A percentile compares a stretch with the other conserved stretches of the same genome.
phyloP scores from a whole-genome alignment of 1,140 invertebrate species.

The Oppia nitens region DNA sequence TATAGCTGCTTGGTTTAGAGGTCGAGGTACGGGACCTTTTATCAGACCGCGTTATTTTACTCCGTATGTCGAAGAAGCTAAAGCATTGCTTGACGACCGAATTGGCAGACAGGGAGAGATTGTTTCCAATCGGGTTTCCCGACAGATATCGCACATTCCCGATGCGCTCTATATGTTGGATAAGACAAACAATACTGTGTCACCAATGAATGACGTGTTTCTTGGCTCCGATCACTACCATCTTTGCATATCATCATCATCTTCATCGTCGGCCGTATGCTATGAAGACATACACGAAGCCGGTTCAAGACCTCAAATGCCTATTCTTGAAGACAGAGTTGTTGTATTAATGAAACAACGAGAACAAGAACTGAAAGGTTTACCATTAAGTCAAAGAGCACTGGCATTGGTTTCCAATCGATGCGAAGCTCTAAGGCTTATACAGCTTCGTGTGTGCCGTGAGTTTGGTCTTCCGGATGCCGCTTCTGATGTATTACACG shows the following conservation, averaged over 20 bases:
- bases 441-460: conserved; percentile 69
- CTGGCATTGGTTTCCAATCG: conserved; percentile 53
- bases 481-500: conserved; percentile 62
- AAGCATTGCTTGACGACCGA: conserved; percentile 65
- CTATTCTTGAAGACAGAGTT: conserved; percentile 12
- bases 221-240: conserved; percentile 8
- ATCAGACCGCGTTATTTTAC: conserved; percentile 71
- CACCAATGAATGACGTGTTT: conserved; percentile 1
- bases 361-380: conserved; percentile 60
- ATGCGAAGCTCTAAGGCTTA: conserved; percentile 53
- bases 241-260: conserved; percentile 11
- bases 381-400: conserved; percentile 58
- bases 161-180: conserved; percentile 86
- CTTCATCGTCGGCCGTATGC: conserved; percentile 3
- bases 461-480: conserved; percentile 85
- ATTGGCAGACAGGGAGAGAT: conserved; percentile 45
- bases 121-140: conserved; percentile 34
- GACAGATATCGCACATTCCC: conserved; percentile 45
- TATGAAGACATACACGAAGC: conserved; percentile 1
- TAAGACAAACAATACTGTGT: conserved; percentile 26
- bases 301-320: conserved; percentile 10
- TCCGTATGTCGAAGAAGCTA: conserved; percentile 84
- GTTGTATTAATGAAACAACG: conserved; percentile 60
- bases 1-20: conserved; percentile 67
- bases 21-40: conserved; percentile 51